A percentile compares a stretch with the other conserved stretches of the same genome.
These are phyloP conservation scores for Cryptoprocta ferox DNA, from an alignment of 2,797 vertebrate genomes.

Conservation along the genomic window DNA sequence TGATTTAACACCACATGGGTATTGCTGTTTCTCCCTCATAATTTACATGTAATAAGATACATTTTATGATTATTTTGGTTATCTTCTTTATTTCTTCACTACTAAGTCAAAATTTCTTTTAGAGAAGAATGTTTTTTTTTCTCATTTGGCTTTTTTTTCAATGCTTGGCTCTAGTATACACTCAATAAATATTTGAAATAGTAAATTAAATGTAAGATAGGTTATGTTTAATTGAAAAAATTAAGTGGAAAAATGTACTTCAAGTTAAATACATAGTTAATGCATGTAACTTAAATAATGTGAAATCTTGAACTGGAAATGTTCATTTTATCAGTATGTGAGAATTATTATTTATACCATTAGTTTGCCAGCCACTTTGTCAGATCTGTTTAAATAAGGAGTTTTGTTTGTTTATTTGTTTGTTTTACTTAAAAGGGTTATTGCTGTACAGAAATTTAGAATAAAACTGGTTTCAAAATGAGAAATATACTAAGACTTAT, in stretches of 20 bases:
- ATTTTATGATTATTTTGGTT: neutral
- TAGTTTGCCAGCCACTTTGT: neutral
- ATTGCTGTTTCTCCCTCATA: neutral
- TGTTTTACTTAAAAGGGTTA: neutral
- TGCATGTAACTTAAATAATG: neutral
- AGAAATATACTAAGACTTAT: neutral
- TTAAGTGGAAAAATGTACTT: neutral
- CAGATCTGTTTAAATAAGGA: neutral
- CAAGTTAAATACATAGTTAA: neutral
- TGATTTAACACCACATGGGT: neutral
- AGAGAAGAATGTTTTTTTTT: neutral
- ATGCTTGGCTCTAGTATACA: neutral
- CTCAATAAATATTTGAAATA: neutral
- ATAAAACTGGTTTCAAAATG: neutral
- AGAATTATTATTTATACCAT: neutral
- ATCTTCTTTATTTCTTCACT: neutral
- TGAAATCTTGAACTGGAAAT: neutral
- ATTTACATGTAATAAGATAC: neutral
- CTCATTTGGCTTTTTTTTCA: neutral
- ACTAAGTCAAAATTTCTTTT: neutral
- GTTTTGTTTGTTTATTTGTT: too few species aligned
- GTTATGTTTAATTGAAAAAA: neutral
- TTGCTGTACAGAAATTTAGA: neutral
- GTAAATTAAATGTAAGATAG: neutral
- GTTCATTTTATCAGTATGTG: neutral